Evolutionary conservation across 2,797 vertebrate genomes (phyloP), one percentile per base, ranked within the genome.

Genomic region (Epinephelus malabaricus): DNA sequence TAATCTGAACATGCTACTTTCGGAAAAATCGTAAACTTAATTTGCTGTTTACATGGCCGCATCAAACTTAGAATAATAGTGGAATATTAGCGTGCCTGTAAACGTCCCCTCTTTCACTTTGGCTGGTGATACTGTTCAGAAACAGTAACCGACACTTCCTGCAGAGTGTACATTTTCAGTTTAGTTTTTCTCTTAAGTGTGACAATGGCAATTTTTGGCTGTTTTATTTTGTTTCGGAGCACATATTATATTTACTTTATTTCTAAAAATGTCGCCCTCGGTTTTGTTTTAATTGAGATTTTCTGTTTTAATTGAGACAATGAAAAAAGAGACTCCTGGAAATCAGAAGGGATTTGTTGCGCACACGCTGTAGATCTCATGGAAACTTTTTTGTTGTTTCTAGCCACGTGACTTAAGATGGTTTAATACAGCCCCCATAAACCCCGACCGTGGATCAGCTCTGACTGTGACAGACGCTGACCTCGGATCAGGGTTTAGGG

Each of bases 331-430:
- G 34, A 34, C 34, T 34, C 34, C 34, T 34, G 6, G 34, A 34
- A 34, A 7, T 34, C 34, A 34, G 34, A 8, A 58, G 10, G n/a
- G 17, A 10, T 50, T 34, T 1, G 45, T 7, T 27, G 47, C 66
- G 34, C 43, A 46, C 3, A 1, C 0, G 11, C 40, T 43, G 40
- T 43, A 30, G 23, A 10, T 55, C 27, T 58, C 55, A 58, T 83
- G 92, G 89, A 88, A 91, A 80, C 81, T 58, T 63, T 73, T 69
- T 60, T 27, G 15, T 84, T 89, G 83, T 72, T 88, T 76, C 80
- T 81, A 88, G 86, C 87, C 84, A 89, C 77, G 5, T 82, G 89
- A 94, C 89, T 88, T 86, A 69, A 12, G 84, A 83, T 84, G 85
- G 88, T 79, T 86, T 79, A 40, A 70, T 43, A 85, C 65, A 55